Percentiles rank a stretch among this genome's conserved stretches.
Evolutionary conservation across 2,113 vertebrate genomes (phyloP).

Genomic region (Osmerus eperlanus): DNA sequence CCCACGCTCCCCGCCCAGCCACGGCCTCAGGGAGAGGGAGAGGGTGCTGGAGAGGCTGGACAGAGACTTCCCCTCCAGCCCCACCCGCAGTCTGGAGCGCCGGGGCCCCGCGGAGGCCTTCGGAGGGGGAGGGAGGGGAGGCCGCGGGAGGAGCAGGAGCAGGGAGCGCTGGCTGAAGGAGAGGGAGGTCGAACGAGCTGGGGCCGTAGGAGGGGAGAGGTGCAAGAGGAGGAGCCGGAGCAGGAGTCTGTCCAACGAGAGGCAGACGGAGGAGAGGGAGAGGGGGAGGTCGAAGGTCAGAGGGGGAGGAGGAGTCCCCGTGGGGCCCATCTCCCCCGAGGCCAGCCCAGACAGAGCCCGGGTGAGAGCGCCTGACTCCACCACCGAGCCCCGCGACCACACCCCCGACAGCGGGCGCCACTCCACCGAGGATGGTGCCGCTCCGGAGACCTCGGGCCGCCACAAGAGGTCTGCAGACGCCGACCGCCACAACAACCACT

Average conservation of each 20-base stretch:
- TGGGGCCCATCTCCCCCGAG: constrained; percentile 68
- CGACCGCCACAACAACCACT: constrained; percentile 73
- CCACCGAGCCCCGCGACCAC: constrained; percentile 77
- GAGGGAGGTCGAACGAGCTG: constrained; percentile 61
- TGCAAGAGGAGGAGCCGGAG: constrained; percentile 83
- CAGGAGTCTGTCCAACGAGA: constrained; percentile 71
- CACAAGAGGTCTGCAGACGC: constrained; percentile 60
- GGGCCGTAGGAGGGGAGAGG: constrained; percentile 67
- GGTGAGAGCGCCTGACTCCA: constrained; percentile 80
- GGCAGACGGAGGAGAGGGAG: constrained; percentile 70
- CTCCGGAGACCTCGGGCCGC: constrained; percentile 67
- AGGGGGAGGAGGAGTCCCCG: constrained; percentile 48
- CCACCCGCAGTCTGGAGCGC: constrained; percentile 80
- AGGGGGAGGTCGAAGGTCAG: constrained; percentile 76
- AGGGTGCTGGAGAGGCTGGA: constrained; percentile 79
- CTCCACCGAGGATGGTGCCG: constrained; percentile 25
- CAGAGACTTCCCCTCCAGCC: constrained; percentile 80
- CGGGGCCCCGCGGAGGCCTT: constrained; percentile 73
- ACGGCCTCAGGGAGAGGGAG: constrained; percentile 69
- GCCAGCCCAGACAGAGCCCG: constrained; percentile 84
- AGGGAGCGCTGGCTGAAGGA: constrained; percentile 87
- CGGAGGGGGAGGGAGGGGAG: constrained; percentile 59
- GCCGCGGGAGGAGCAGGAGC: constrained; percentile 79
- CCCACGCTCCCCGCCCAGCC: constrained; percentile 70
- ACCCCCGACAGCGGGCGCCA: constrained; percentile 69